Base-by-base conservation (phyloP, 2,888 invertebrate species). In the Galerucella pusilla region DNA sequence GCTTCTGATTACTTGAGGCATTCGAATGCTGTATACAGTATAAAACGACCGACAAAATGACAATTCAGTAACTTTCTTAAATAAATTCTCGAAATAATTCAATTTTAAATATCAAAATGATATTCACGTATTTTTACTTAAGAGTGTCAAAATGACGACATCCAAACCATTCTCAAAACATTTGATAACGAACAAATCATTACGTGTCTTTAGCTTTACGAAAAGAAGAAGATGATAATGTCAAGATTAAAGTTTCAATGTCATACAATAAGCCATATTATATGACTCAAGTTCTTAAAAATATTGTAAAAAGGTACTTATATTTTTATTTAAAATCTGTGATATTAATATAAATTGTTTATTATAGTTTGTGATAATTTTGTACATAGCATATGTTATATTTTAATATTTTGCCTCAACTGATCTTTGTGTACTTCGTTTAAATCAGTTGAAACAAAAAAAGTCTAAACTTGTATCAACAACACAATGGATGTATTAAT, bases 291-390 rank as follows among this genome's bases (percentile, higher is more conserved):
- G n/a, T 54, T n/a, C 54, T 6, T 57, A 20, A 57, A 57, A 57
- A 20, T 57, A 20, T 57, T 57, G 57, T 57, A 57, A 2, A 20
- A 1, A 1, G 0, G 42, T 42, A 63, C 70, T 75, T 76, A 75
- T 76, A 78, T 70, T 71, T 74, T 78, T 81, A 76, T 78, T 82
- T 82, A 73, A 76, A 73, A 82, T 73, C 83, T 83, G 83, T 83
- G 83, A 83, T 83, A 83, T 83, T 82, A 83, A 83, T 80, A 80
- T 82, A 81, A 78, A 67, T 75, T 71, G 57, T 75, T 60, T 73
- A 65, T 64, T 54, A 67, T 49, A 63, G n/a, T 68, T 49, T 68
- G 73, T 71, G 77, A 71, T 45, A 71, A 73, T 67, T 63, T 66
- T 76, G 74, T 77, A 74, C 74, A 78, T 73, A 61, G 11, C 16